Percentiles rank a stretch among this genome's conserved stretches.
Evolutionary conservation across 2,797 vertebrate species (phyloP).

Genomic region (Melanotaenia maccullochi): DNA sequence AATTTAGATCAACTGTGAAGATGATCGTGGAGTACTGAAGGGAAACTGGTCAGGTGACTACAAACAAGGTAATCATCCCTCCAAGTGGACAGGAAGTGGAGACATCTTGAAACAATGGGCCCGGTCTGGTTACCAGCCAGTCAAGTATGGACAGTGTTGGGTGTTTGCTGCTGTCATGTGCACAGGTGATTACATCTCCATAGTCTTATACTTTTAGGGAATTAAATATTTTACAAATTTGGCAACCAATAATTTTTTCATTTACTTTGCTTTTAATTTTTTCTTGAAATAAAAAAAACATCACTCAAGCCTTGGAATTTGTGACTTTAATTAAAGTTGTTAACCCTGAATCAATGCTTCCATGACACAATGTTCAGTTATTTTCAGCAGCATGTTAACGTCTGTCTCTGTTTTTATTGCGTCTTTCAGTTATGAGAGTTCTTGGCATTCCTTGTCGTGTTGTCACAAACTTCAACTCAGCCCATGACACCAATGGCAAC

Average conservation of each 20-base stretch:
- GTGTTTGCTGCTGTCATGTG: conserved; percentile 92
- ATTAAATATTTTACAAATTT: neutral
- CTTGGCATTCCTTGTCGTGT: conserved; percentile 89
- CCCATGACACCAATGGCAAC: conserved; percentile 88
- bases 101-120: conserved; percentile 87
- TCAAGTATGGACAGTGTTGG: conserved; percentile 92
- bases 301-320: neutral
- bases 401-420: neutral
- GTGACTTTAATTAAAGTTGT: neutral
- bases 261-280: neutral
- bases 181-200: conserved; percentile 83
- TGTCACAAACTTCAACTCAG: conserved; percentile 90
- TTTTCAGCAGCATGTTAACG: neutral
- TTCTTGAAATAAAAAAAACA: neutral
- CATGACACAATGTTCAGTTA: neutral
- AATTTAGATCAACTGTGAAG: conserved; percentile 87
- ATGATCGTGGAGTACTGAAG: conserved; percentile 86
- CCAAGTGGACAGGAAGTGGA: conserved; percentile 85
- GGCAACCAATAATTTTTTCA: neutral
- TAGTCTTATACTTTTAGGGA: neutral
- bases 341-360: neutral
- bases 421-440: conserved; percentile 85
- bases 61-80: conserved; percentile 75
- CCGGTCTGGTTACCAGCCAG: conserved; percentile 73
- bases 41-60: conserved; percentile 87